phyloP scores from a whole-genome alignment of 2,113 vertebrate species.

The Oostethus manadensis region DNA sequence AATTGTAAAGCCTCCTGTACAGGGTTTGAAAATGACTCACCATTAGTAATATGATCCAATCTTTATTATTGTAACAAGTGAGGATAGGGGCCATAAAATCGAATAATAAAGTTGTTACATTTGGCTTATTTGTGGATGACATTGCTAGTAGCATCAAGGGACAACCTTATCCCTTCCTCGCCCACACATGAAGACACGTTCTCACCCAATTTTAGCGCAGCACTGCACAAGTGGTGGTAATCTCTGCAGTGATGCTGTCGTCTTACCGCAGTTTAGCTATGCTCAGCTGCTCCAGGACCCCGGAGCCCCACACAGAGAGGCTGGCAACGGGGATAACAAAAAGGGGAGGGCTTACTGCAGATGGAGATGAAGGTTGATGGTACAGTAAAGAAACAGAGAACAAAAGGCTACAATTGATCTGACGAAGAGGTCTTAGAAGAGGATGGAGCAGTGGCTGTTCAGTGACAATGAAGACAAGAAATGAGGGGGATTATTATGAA shows the following conservation, averaged over 20 bases:
- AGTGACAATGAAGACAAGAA: slow-evolving; percentile 21
- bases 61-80: slow-evolving; percentile 36
- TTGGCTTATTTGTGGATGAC: slow-evolving; percentile 26
- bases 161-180: slow-evolving; percentile 21
- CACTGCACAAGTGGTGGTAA: slow-evolving; percentile 48
- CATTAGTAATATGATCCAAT: slow-evolving; percentile 32
- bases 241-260: slow-evolving; percentile 62
- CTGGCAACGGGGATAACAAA: slow-evolving; percentile 21
- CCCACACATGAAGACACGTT: slow-evolving; percentile 13
- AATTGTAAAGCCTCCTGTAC: slow-evolving; percentile 19
- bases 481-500: slow-evolving; percentile 23
- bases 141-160: slow-evolving; percentile 35
- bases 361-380: slow-evolving; percentile 21
- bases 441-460: slow-evolving; percentile 11
- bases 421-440: slow-evolving; percentile 2
- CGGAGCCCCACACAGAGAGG: slow-evolving; percentile 49
- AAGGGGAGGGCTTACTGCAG: slow-evolving; percentile 8
- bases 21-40: slow-evolving; percentile 40
- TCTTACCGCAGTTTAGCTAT: slow-evolving; percentile 68
- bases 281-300: slow-evolving; percentile 60
- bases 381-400: slow-evolving; percentile 16
- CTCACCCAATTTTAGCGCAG: slow-evolving; percentile 38
- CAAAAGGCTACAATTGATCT: slow-evolving; percentile 12
- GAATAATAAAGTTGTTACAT: slow-evolving; percentile 14
- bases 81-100: slow-evolving; percentile 35